Conservation (phyloP, 2,797 vertebrate species). For the Alosa sapidissima region DNA sequence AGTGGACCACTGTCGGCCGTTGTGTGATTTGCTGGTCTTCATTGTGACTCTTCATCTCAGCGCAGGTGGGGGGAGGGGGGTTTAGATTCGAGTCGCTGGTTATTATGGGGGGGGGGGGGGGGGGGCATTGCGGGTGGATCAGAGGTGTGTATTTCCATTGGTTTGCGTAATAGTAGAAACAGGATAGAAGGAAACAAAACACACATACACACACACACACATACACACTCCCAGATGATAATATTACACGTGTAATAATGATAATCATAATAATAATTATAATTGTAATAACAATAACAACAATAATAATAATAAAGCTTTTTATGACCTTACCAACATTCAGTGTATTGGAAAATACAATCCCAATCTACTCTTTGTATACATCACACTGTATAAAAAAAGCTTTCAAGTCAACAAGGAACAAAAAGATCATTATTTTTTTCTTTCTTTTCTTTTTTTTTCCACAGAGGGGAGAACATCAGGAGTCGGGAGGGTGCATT, state of each 20-base stretch:
- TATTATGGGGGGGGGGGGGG: not conserved
- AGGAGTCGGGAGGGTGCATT: conserved; percentile 34
- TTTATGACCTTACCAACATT: conserved; percentile 80
- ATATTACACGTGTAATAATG: conserved; percentile 25
- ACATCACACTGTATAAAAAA: conserved; percentile 68
- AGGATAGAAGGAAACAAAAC: not conserved
- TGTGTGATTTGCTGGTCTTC: conserved; percentile 8
- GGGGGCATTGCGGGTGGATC: not conserved
- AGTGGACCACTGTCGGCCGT: not conserved
- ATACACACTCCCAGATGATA: conserved; percentile 10
- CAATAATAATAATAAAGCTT: conserved; percentile 75
- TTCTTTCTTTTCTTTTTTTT: conserved; percentile 59
- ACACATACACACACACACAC: not conserved
- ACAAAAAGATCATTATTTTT: conserved; percentile 70
- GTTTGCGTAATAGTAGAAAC: conserved; percentile 6
- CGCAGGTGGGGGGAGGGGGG: not conserved
- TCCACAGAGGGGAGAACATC: conserved; percentile 28
- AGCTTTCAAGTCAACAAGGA: conserved; percentile 79
- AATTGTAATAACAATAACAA: conserved; percentile 49
- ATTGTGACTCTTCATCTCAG: not conserved
- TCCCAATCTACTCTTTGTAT: conserved; percentile 76
- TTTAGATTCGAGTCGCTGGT: not conserved
- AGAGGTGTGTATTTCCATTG: conserved; percentile 8
- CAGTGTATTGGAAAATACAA: conserved; percentile 76
- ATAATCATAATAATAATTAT: conserved; percentile 46